Evolutionary conservation across 2,113 vertebrate species (phyloP), one percentile per base, ranked within the genome.

Genomic region (Indri indri): DNA sequence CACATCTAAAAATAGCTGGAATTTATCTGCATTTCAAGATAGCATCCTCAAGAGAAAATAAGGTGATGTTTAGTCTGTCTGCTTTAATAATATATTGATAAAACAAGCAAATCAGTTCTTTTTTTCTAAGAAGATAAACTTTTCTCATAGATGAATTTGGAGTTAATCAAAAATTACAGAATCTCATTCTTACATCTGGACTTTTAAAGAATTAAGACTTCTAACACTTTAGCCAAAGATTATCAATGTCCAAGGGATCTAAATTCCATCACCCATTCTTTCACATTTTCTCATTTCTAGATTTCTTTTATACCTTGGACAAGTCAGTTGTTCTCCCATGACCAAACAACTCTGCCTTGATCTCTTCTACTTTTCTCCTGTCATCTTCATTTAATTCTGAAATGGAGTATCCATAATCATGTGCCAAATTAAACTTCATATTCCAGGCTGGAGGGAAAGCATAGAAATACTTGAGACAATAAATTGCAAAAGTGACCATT

Each of bases 271-370:
- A 68, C 34, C 22, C 57, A 82, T 83, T 83, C 30, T 88, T 59
- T 27, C 5, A 47, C 40, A 59, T 77, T 96, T 95, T 70, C 23
- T 57, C 20, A 91, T 63, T 92, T 70, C 68, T 88, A 89, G 57
- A 45, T 91, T 92, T 96, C 37, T 34, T 92, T 40, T 71, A 95
- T 99, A 99, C 99, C 99, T 98, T 97, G 34, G 97, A 42, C 2
- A 61, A 76, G 0, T 76, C 81, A 10, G 92, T 82, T 89, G 94
- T 95, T 98, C 95, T 98, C 77, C 97, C 81, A 14, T 91, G 93
- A 90, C 97, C 17, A 96, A 97, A 98, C 73, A 99, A 99, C 63
- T 99, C 98, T 79, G 98, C 98, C 98, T 99, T 99, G 71, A 99
- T 99, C 87, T 98, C 99, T 95, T 99, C 98, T 9, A 99, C 99